A percentile compares a stretch with the other conserved stretches of the same genome.
Conservation (phyloP, 2,797 vertebrate species). For the Parauchenoglanis punctatus region DNA sequence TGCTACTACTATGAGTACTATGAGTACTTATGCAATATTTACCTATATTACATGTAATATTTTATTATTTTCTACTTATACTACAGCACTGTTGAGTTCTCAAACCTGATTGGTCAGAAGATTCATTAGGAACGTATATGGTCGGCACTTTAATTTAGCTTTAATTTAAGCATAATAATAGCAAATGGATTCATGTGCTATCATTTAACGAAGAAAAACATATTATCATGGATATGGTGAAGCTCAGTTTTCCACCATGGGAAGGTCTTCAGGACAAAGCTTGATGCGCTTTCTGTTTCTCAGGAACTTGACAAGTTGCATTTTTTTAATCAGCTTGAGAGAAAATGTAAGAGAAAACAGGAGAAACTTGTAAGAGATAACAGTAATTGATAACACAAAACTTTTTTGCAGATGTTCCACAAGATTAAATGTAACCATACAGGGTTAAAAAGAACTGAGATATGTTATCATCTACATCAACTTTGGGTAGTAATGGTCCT, state of each 20-base stretch:
- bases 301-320: neutral
- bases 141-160: neutral
- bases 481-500: neutral
- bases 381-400: neutral
- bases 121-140: neutral
- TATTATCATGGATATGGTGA: neutral
- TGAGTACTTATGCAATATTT: neutral
- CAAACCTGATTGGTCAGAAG: neutral
- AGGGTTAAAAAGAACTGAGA: neutral
- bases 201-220: neutral
- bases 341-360: neutral
- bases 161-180: neutral
- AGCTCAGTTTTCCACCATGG: neutral
- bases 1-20: no score
- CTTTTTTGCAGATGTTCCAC: neutral
- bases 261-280: neutral
- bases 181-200: neutral
- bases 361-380: neutral
- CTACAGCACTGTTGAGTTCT: neutral
- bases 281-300: neutral
- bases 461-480: neutral
- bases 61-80: neutral
- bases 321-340: no score
- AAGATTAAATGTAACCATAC: neutral
- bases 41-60: neutral